Base-by-base conservation (phyloP, 2,113 vertebrate species). In the Gymnocephalus cernua region DNA sequence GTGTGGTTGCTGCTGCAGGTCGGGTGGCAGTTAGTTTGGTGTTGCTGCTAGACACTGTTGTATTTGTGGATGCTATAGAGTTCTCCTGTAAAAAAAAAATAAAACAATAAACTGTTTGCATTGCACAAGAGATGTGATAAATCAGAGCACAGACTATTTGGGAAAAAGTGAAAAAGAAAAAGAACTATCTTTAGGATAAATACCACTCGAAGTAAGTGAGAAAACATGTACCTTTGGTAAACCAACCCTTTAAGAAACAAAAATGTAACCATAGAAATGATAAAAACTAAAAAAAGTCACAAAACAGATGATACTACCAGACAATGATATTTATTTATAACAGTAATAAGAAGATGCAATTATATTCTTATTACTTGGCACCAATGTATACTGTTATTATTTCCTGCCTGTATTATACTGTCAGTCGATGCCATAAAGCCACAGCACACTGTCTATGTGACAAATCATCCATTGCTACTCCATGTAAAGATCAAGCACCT, bases 401-500 rank as follows among this genome's bases (percentile, higher is more conserved):
- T 51, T 76, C 82, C 61, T 69, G 15, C 12, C 38, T 62, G 41
- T 38, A 32, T 56, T 25, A 14, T 27, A 8, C 11, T 57, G 35
- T 48, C 45, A 53, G 41, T 13, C 2, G 51, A 23, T 67, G 56
- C 13, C 58, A 19, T 3, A 68, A 77, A 79, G 25, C 80, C 16
- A 23, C 38, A 68, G 27, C 1, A 67, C 57, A 53, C 7, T 29
- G 3, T 63, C 61, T 27, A 27, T 48, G n/a, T 54, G 25, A 23
- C 29, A 61, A 69, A 71, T 70, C 25, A 14, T 67, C 38, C 4
- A 2, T 7, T 35, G 32, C 16, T 3, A 35, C 48, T 75, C 2
- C 59, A 69, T 77, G 70, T 67, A 87, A 91, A 91, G 29, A 65
- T 71, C 51, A 47, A 2, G 47, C 82, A 71, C 41, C 53, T 35